Evolutionary conservation across 2,113 vertebrate genomes (phyloP).

Genomic region (Myocastor coypus): DNA sequence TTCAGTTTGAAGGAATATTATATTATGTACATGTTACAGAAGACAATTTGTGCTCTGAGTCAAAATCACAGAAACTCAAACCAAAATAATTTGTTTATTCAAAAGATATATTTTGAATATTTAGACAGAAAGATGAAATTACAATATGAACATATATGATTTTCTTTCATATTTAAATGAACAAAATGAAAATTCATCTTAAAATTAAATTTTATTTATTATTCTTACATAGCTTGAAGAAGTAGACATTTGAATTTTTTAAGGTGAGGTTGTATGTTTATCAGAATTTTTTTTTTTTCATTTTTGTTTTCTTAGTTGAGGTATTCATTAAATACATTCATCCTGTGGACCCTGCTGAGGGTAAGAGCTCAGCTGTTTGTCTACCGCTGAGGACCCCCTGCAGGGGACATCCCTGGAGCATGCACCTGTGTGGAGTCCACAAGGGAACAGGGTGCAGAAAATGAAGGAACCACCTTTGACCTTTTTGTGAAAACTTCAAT

Average conservation of each 20-base stretch:
- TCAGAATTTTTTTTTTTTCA: not conserved
- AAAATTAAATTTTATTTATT: not conserved
- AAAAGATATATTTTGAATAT: not conserved
- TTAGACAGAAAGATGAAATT: not conserved
- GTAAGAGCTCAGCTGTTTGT: not conserved
- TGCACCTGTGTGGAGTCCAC: not conserved
- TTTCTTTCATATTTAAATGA: not conserved
- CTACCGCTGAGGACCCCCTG: not conserved
- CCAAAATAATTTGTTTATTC: not conserved
- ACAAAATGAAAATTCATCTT: not conserved
- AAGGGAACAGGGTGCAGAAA: not conserved
- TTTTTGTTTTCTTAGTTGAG: not conserved
- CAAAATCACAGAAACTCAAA: not conserved
- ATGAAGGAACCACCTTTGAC: not conserved
- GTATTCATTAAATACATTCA: not conserved
- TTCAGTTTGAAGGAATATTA: not conserved
- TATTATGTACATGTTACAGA: not conserved
- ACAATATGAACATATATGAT: not conserved
- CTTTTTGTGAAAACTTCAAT: not conserved
- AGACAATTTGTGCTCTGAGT: not conserved
- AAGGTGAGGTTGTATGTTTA: not conserved
- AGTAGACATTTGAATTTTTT: not conserved
- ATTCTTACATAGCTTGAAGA: not conserved
- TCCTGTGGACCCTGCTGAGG: not conserved
- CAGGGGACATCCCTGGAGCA: not conserved